Conservation (phyloP, 2,113 vertebrate genomes). For the Connochaetes taurinus region DNA sequence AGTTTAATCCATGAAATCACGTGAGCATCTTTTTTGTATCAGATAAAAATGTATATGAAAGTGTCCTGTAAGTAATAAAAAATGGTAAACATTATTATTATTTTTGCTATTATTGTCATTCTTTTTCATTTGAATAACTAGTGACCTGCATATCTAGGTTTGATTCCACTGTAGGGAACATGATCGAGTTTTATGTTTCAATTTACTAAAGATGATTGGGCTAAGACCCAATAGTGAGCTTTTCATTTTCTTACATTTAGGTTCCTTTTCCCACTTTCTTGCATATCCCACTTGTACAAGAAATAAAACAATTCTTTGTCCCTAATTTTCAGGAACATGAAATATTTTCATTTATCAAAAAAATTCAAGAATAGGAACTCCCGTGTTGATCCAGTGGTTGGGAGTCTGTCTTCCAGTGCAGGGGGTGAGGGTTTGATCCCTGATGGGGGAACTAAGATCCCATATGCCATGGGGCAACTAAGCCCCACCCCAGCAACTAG, state of each 20-base stretch:
- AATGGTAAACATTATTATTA: background rate
- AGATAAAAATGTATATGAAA: background rate
- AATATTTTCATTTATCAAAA: conserved; percentile 12
- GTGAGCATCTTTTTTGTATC: background rate
- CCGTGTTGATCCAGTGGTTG: background rate
- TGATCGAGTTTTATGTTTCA: background rate
- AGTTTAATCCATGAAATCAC: background rate
- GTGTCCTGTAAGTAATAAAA: background rate
- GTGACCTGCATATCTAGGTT: background rate
- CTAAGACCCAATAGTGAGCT: background rate
- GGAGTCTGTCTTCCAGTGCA: background rate
- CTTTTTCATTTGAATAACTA: background rate
- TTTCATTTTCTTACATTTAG: background rate
- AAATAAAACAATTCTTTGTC: background rate
- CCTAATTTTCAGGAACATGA: background rate
- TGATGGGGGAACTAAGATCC: background rate
- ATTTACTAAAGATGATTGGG: background rate
- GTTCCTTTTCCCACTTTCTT: background rate
- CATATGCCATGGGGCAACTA: background rate
- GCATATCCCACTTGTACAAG: background rate
- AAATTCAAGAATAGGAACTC: background rate
- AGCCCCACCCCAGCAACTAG: background rate
- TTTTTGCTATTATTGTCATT: background rate
- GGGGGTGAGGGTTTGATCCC: background rate
- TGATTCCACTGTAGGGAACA: background rate